Percentiles rank a stretch among this genome's conserved stretches.
Conservation (phyloP, 1,140 invertebrate genomes). For the Globodera ellingtonae region DNA sequence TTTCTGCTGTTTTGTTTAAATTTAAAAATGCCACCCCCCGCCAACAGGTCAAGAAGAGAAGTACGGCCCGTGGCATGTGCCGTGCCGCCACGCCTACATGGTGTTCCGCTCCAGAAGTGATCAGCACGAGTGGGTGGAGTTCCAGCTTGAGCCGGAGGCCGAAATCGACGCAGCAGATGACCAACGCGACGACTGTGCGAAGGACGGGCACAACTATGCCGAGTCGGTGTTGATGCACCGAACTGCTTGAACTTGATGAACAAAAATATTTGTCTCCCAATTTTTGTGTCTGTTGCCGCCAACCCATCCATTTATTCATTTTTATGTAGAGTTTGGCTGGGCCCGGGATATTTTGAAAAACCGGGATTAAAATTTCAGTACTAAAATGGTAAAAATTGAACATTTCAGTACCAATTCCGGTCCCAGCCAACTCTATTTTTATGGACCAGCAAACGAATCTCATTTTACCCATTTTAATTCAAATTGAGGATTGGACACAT, state of each 20-base stretch:
- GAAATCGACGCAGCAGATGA: not conserved
- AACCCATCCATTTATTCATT: not conserved
- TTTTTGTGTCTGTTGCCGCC: not conserved
- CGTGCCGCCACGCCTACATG: conserved; percentile 24
- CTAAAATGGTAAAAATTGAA: no score
- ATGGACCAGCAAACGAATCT: no score
- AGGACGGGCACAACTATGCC: conserved; percentile 19
- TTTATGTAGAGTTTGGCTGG: not conserved
- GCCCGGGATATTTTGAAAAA: no score
- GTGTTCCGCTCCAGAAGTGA: conserved; percentile 1
- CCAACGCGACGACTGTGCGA: conserved; percentile 4
- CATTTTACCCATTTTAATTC: no score
- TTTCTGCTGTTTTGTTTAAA: not conserved
- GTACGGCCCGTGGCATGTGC: conserved; percentile 11
- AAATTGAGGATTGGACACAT: no score
- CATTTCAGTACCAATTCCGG: no score
- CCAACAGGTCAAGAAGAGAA: conserved; percentile 9
- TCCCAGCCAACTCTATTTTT: no score
- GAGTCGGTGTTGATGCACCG: not conserved
- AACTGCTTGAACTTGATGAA: not conserved
- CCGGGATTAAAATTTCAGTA: no score
- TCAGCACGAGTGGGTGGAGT: conserved; percentile 10
- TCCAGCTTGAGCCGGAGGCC: not conserved
- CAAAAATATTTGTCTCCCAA: not conserved
- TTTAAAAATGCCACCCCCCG: not conserved